Conservation (phyloP, 2,888 invertebrate species). For the Plebejus anna region DNA sequence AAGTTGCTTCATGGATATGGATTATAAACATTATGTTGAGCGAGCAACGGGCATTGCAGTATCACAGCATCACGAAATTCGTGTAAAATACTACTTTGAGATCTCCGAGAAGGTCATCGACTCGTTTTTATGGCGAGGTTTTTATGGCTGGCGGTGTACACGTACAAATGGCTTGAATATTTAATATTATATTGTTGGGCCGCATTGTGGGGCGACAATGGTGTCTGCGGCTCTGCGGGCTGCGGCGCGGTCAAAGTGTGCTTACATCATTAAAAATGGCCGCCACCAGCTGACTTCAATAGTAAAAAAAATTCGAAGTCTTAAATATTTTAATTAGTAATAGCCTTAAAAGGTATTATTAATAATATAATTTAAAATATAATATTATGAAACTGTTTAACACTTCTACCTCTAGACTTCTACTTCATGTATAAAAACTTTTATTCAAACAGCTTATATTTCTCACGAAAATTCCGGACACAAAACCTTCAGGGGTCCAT, state of each 20-base stretch:
- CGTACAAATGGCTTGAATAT: constrained; percentile 7
- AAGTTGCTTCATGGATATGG: not conserved
- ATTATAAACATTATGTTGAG: not conserved
- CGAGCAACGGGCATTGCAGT: too few species aligned
- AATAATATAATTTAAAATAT: not conserved
- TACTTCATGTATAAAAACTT: too few species aligned
- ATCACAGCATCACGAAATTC: not conserved
- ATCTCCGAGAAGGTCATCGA: not conserved
- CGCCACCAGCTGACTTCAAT: not conserved
- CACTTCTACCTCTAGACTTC: too few species aligned
- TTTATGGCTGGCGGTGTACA: constrained; percentile 1
- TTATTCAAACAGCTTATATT: not conserved
- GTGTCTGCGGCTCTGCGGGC: constrained; percentile 5
- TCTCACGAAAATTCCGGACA: not conserved
- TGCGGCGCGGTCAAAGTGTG: not conserved
- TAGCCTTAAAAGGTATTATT: not conserved
- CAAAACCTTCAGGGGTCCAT: not conserved
- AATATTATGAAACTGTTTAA: too few species aligned
- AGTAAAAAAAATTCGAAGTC: not conserved
- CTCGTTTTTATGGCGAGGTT: not conserved
- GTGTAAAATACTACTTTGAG: not conserved
- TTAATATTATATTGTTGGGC: constrained; percentile 17
- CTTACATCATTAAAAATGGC: constrained; percentile 24
- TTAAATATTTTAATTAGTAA: not conserved
- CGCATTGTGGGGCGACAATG: constrained; percentile 18